Conservation (phyloP, 1,140 invertebrate genomes). For the Hyposmocoma kahamanoa region DNA sequence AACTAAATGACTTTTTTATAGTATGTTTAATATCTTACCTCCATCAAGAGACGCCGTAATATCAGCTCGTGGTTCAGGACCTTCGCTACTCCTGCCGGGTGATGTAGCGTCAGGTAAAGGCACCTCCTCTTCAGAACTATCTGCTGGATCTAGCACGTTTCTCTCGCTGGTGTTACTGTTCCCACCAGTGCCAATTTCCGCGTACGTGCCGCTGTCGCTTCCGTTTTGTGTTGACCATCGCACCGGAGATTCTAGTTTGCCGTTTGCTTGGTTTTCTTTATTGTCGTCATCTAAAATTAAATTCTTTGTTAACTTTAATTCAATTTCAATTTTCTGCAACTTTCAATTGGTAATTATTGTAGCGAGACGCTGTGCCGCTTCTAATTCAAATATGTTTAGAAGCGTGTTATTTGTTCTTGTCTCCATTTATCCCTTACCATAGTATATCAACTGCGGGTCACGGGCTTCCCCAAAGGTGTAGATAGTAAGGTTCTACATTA, state of each 20-base stretch:
- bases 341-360: no score
- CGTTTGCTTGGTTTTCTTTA: constrained; percentile 65
- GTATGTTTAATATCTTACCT: constrained; percentile 44
- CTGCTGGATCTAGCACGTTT: constrained; percentile 56
- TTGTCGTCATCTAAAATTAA: constrained; percentile 52
- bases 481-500: no score
- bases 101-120: constrained; percentile 58
- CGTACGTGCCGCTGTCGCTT: constrained; percentile 63
- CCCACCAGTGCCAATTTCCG: constrained; percentile 52
- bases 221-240: constrained; percentile 63
- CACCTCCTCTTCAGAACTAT: constrained; percentile 64
- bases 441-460: no score
- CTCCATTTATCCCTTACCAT: no score
- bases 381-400: no score
- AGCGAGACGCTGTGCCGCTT: no score
- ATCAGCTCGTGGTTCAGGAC: constrained; percentile 59
- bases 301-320: neutral
- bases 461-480: no score
- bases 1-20: no score
- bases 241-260: constrained; percentile 58
- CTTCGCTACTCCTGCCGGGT: constrained; percentile 60
- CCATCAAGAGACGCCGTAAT: constrained; percentile 58
- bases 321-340: neutral
- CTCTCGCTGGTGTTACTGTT: constrained; percentile 53
- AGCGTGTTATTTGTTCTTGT: no score